phyloP scores from a whole-genome alignment of 1,140 invertebrate genomes.

The Polypedilum pembai region DNA sequence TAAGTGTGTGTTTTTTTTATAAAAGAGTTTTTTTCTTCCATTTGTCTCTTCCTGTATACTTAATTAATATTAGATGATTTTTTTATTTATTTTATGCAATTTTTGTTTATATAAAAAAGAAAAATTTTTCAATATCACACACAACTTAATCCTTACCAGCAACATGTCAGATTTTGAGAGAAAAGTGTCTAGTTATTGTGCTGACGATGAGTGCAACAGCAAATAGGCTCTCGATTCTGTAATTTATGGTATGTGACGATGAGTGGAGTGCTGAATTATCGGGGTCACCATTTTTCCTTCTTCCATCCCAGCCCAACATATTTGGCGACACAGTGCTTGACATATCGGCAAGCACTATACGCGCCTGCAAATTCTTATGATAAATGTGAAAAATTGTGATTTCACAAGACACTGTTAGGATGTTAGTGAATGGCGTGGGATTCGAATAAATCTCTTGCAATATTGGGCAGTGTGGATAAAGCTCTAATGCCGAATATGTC shows the following conservation, averaged over 20 bases:
- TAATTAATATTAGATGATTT: no score
- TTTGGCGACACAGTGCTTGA: conserved; percentile 42
- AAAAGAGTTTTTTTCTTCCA: no score
- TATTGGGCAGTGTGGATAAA: conserved; percentile 40
- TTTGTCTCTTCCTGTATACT: no score
- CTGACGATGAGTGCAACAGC: no score
- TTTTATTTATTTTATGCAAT: no score
- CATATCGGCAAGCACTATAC: conserved; percentile 36
- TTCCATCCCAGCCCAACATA: conserved; percentile 41
- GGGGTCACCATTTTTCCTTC: conserved; percentile 40
- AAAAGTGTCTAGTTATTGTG: no score
- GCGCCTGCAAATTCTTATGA: conserved; percentile 41
- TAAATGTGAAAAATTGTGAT: conserved; percentile 41
- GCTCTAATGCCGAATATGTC: conserved; percentile 39
- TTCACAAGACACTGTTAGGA: conserved; percentile 39
- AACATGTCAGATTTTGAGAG: no score
- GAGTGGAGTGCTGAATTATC: conserved; percentile 43
- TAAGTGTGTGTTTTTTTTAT: no score
- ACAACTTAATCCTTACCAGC: no score
- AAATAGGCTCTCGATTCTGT: no score
- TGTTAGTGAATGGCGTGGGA: conserved; percentile 38
- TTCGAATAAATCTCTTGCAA: conserved; percentile 41
- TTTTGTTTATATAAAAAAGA: no score
- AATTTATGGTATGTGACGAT: not conserved
- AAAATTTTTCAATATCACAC: no score